Evolutionary conservation across 1,140 invertebrate genomes (phyloP), one percentile per base, ranked within the genome.

Genomic region (Macrobrachium nipponense): DNA sequence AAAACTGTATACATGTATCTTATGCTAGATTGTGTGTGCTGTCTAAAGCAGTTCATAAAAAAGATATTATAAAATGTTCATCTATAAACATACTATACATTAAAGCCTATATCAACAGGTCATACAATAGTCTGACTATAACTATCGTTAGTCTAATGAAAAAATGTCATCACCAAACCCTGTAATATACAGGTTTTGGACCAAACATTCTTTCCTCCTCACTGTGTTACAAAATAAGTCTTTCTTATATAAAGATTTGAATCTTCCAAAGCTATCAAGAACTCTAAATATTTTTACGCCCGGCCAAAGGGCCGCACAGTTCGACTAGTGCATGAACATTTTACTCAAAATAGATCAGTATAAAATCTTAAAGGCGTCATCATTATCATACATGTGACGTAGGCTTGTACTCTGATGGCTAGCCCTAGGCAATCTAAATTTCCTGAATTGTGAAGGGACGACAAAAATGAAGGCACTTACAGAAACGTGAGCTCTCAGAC

Each of bases 81-180:
- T 61, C 64, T 51, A 80, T 80, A 70, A 78, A 78, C 59, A 44
- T 79, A 85, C 73, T 84, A 85, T 85, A 85, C 83, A 85, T 85
- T 85, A 85, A 85, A 85, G 83, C 83, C 76, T 85, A 85, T 77
- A 70, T 62, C 44, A 79, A 85, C 61, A 64, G 62, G 77, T 78
- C 68, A 72, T 61, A 60, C 43, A 75, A 36, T 27, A 85, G 36
- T 61, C 61, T 72, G 77, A 59, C 66, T 72, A 78, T 62, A 68
- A 59, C 64, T 79, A 85, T 36, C 58, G 83, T 79, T 85, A 79
- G 62, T 72, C 43, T 12, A 68, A 68, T 61, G 60, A 61, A 62
- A 59, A 5, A 59, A 58, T 72, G 23, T 27, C 73, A n/a, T n/a
- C 36, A 23, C 68, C 59, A 73, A 60, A 44, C 61, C 61, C 83